A percentile compares a stretch with the other conserved stretches of the same genome.
Evolutionary conservation across 2,888 invertebrate species (phyloP).

Genomic region (Ernsta delagoae): DNA sequence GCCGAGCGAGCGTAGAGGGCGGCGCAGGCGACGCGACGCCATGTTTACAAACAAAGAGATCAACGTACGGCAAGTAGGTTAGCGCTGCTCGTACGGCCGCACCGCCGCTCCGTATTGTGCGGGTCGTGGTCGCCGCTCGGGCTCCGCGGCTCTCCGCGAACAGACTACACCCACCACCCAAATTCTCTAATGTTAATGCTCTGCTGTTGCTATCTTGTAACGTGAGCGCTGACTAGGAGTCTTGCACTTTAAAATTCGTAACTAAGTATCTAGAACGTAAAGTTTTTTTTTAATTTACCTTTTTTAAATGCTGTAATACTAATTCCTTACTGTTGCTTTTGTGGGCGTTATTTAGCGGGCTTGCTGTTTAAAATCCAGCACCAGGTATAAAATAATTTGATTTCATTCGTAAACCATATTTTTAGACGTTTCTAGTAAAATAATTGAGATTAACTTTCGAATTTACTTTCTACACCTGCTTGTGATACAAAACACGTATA

Average conservation of each 20-base stretch:
- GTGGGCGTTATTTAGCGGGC: too few relatives aligned
- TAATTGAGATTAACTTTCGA: background rate
- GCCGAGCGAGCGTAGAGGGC: constrained; percentile 41
- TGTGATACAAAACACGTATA: background rate
- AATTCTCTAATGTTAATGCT: constrained; percentile 31
- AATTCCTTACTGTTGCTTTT: too few relatives aligned
- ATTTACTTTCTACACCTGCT: background rate
- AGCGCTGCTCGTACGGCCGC: constrained; percentile 62
- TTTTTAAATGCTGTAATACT: too few relatives aligned
- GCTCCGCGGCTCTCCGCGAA: constrained; percentile 12
- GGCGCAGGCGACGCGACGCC: constrained; percentile 54
- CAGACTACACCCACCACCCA: constrained; percentile 33
- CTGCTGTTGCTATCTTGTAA: constrained; percentile 17
- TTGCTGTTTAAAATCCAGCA: background rate
- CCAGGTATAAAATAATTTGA: background rate
- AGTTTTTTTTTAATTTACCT: too few relatives aligned
- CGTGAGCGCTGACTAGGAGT: background rate
- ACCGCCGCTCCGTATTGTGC: constrained; percentile 68
- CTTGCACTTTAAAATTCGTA: too few relatives aligned
- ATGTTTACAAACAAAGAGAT: constrained; percentile 85
- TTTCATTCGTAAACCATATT: background rate
- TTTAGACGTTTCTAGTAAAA: background rate
- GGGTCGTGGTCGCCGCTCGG: constrained; percentile 68
- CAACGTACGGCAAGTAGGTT: constrained; percentile 84
- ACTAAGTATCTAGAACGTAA: too few relatives aligned